Evolutionary conservation across 1,140 invertebrate genomes (phyloP), one percentile per base, ranked within the genome.

Genomic region (Glossosoma conforme): DNA sequence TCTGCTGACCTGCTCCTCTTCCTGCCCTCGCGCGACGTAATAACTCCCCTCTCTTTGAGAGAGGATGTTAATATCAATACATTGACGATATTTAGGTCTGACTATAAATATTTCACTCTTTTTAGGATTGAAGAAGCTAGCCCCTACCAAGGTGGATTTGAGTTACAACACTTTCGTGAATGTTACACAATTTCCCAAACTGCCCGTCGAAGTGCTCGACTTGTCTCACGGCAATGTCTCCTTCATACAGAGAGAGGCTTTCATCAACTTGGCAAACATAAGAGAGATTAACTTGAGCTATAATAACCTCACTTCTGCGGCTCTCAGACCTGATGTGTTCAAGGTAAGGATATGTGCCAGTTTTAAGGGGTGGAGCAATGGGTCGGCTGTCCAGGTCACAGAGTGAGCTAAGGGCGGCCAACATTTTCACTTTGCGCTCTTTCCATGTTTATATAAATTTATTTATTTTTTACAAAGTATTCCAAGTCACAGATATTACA

Each of bases 281-380:
- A 66, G 64, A 2, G 74, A 75, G 28, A 61, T 90, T 8, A 83
- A 88, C 64, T 63, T 90, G 40, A 86, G 84, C 53, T 64, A 82
- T 50, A 89, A 89, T 62, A 66, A 77, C 18, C 62, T 90, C 4
- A 79, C 73, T 0, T 60, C 72, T 0, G 76, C 74, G 10, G 66
- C 61, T 8, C 64, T 89, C 1, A 65, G 61, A 35, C 82, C 83
- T 0, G 66, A 83, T 42, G 75, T 79, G 15, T 87, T 89, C 58
- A 74, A 80, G 75, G 85, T 87, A 68, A 65, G 56, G 61, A 45
- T 44, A 25, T 43, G 25, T n/a, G n/a, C n/a, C n/a, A n/a, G n/a
- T n/a, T n/a, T n/a, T n/a, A n/a, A n/a, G n/a, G n/a, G n/a, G n/a
- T n/a, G n/a, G n/a, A n/a, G n/a, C n/a, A n/a, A n/a, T n/a, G n/a